These are phyloP conservation scores for Amblyteles armatorius DNA, from an alignment of 2,888 invertebrate genomes.

Conservation along the genomic window DNA sequence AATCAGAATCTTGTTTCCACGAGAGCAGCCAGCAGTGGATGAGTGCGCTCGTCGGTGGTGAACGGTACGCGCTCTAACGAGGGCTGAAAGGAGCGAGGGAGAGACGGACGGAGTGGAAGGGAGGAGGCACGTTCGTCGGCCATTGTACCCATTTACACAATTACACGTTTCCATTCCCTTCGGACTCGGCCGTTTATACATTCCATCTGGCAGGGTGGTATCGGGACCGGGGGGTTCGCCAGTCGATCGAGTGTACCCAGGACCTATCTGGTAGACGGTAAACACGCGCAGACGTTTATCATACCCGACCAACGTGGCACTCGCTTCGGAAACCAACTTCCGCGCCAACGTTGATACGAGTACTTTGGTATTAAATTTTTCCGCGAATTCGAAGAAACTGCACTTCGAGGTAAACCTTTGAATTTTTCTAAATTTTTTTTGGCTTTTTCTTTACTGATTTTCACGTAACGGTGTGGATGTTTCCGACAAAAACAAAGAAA, in stretches of 20 bases:
- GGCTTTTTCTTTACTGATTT: no score
- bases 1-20: constrained; percentile 81
- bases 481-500: no score
- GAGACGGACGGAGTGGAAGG: constrained; percentile 9
- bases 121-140: constrained; percentile 73
- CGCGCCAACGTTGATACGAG: not conserved
- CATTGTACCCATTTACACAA: constrained; percentile 79
- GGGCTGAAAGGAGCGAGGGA: constrained; percentile 55
- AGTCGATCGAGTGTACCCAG: constrained; percentile 19
- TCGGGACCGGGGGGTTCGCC: not conserved
- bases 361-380: not conserved
- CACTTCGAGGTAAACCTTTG: no score
- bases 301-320: not conserved
- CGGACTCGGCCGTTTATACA: constrained; percentile 68
- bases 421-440: no score
- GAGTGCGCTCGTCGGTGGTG: constrained; percentile 40
- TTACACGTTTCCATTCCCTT: constrained; percentile 79
- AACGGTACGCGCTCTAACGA: constrained; percentile 65
- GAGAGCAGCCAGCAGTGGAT: constrained; percentile 53
- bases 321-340: not conserved
- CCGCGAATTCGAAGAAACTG: no score
- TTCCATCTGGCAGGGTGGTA: constrained; percentile 53
- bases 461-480: no score
- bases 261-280: constrained; percentile 17
- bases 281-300: constrained; percentile 34